phyloP scores from a whole-genome alignment of 2,797 vertebrate genomes.

The Bradypodion pumilum region DNA sequence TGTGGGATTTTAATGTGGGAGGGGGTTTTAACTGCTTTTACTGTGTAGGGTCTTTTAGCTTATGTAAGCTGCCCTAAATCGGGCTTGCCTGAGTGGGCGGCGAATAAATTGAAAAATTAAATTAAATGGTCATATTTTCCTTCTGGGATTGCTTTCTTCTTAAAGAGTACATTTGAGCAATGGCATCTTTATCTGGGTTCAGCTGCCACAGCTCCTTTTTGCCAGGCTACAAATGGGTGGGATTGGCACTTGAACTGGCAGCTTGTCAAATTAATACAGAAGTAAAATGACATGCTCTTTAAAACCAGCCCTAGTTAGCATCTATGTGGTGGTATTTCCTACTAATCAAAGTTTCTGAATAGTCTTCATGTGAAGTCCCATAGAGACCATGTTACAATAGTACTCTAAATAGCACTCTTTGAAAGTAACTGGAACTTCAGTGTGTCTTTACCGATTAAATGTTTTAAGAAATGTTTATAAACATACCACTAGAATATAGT shows the following conservation, averaged over 20 bases:
- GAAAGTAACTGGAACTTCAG: slow-evolving; percentile 21
- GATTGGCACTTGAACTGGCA: background rate
- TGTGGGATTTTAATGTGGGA: too few species aligned
- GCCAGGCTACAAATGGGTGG: background rate
- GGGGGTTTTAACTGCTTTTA: too few species aligned
- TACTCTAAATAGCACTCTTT: background rate
- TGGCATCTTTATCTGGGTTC: background rate
- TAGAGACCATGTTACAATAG: background rate
- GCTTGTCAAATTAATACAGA: background rate
- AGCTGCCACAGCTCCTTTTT: background rate
- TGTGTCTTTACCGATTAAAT: background rate
- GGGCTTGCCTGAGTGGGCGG: too few species aligned
- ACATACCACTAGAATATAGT: background rate
- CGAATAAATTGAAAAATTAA: too few species aligned
- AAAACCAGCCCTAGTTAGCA: background rate
- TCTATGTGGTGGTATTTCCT: background rate
- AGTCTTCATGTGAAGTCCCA: background rate
- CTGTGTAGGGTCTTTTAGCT: too few species aligned
- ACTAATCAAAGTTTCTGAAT: background rate
- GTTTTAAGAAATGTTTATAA: background rate
- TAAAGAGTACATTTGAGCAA: background rate
- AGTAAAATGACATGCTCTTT: too few species aligned
- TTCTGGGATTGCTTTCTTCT: background rate
- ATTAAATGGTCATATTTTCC: background rate
- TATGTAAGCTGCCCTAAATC: too few species aligned